Evolutionary conservation across 2,888 invertebrate species (phyloP), one percentile per base, ranked within the genome.

Genomic region (Cryptophagus acutangulus): DNA sequence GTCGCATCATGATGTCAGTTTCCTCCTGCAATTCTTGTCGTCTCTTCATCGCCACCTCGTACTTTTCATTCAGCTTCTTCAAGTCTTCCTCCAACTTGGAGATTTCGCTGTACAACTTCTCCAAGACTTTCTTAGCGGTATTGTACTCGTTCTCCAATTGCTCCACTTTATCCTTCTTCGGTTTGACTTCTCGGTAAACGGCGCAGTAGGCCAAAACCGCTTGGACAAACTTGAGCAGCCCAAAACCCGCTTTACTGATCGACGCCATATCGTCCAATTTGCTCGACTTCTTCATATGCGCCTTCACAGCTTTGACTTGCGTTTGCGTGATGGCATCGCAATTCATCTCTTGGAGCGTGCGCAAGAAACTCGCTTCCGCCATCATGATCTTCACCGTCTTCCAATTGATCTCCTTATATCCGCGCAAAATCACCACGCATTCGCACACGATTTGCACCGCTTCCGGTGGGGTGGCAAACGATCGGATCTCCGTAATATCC

Each of bases 371-470:
- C 0, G 88, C 84, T 62, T 94, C 93, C 0, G 88, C 81, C 92
- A 94, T 91, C 84, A 94, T 87, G 78, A 87, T 67, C 86, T 92
- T 70, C 0, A 92, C 91, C 1, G 84, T 79, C 65, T 92, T 92
- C 93, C 93, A 94, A 29, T 81, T 86, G 2, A 91, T 79, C 51
- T 93, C 93, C 54, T 85, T 86, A 31, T 82, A 74, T 1, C 87
- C 88, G 47, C 84, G 78, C 41, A 94, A 75, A 36, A 93, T 89
- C 0, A 85, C 87, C 13, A 94, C 84, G 62, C 91, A 91, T 65
- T 94, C 93, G 62, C 89, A 89, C 0, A 94, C 87, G 1, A 84
- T 75, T 73, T 92, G 91, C 16, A 93, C 92, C 9, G 89, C 82
- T 54, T 89, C 87, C 0, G 92, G 92, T 0, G 93, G 93, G 1